phyloP scores from a whole-genome alignment of 1,140 invertebrate genomes.

The Hyphantria cunea region DNA sequence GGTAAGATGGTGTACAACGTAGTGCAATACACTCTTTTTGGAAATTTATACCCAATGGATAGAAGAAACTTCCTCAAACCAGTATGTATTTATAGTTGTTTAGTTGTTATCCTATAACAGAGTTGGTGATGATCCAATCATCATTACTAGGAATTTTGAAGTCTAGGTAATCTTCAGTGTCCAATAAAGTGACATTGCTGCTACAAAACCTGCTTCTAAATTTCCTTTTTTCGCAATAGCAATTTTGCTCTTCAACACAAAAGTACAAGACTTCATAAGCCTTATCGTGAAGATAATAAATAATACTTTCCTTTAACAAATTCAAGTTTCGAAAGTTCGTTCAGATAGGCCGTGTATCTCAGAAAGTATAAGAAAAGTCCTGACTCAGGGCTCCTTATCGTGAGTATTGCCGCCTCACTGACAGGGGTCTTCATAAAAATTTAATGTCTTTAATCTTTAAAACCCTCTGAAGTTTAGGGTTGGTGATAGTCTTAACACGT shows the following conservation, averaged over 20 bases:
- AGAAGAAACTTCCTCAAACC: no score
- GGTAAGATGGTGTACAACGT: no score
- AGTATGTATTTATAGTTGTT: no score
- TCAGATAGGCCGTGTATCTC: conserved; percentile 25
- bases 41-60: no score
- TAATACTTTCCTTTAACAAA: conserved; percentile 31
- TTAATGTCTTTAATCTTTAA: conserved; percentile 68
- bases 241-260: conserved; percentile 20
- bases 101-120: no score
- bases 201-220: no score
- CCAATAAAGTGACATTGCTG: no score
- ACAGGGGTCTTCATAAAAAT: conserved; percentile 63
- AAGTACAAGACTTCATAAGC: conserved; percentile 22
- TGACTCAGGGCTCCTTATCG: conserved; percentile 48
- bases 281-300: conserved; percentile 29
- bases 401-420: conserved; percentile 50
- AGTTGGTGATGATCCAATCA: no score
- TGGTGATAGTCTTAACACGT: conserved; percentile 46
- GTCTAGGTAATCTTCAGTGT: no score
- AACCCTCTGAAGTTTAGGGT: conserved; percentile 51
- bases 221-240: conserved; percentile 17
- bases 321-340: conserved; percentile 25
- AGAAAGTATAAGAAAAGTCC: conserved; percentile 36
- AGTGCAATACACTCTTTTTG: no score
- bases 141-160: no score